Evolutionary conservation across 1,140 invertebrate species (phyloP), one percentile per base, ranked within the genome.

Genomic region (Cepaea nemoralis): DNA sequence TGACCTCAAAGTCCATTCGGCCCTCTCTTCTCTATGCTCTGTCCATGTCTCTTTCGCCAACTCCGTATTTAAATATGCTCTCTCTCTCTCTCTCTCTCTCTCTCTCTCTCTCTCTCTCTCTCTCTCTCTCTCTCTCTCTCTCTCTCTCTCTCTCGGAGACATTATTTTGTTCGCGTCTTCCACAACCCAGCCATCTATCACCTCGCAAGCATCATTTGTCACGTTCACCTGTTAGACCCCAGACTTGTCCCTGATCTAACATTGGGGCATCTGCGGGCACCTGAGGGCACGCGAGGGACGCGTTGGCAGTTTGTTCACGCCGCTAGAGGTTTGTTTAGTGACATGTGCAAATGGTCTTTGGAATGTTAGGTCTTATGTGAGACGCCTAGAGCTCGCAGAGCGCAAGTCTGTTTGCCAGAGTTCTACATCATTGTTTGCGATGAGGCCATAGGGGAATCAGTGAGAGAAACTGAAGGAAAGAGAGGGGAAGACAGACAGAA

Each of bases 221-320:
- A 71, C 69, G 69, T 71, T 40, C 69, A 71, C 37, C 40, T 71
- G 69, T 71, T 37, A 71, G 69, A 39, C 37, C 37, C 35, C 35
- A 39, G 69, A 3, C 5, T 40, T 71, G 14, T 33, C 69, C 69
- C 19, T 40, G 37, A 37, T 45, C 35, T 39, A 45, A 39, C 73
- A 75, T 33, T 35, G 5, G n/a, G 73, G 40, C 45, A 42, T 33
- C 35, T 37, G 0, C 27, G 69, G 69, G 35, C 35, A 70, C 35
- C 69, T 22, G 73, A 22, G 45, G 73, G 73, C 35, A 42, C 39
- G 48, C 45, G 39, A 35, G 45, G 22, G 45, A 35, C 73, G 35
- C 10, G 31, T 50, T 75, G 16, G 22, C 40, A 55, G 73, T 75
- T 75, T 75, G 73, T 55, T 75, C 73, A 50, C 73, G 73, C 50